Conservation (phyloP, 2,797 vertebrate genomes). For the Aplochiton taeniatus region DNA sequence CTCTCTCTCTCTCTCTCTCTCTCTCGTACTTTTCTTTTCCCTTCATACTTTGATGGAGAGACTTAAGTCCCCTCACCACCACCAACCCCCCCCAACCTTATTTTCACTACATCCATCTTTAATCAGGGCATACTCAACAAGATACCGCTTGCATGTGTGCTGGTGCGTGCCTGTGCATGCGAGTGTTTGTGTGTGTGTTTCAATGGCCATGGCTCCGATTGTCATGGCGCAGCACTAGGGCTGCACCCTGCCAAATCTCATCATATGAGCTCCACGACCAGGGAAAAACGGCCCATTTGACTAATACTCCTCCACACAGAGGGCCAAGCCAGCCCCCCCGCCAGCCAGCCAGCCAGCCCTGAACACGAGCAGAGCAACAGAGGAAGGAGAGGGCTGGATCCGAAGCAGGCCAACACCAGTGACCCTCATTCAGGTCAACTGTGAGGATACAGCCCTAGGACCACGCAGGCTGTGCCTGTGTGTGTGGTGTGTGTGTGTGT, state of each 20-base stretch:
- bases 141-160: conserved; percentile 42
- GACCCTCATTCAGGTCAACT: too few species aligned
- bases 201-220: conserved; percentile 57
- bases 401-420: too few species aligned
- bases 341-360: conserved; percentile 23
- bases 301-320: conserved; percentile 53
- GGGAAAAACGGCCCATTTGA: conserved; percentile 65
- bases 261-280: conserved; percentile 60
- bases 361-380: background rate
- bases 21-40: conserved; percentile 17
- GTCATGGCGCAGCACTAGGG: conserved; percentile 57
- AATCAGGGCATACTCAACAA: conserved; percentile 46
- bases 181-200: conserved; percentile 5
- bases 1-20: background rate
- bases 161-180: conserved; percentile 22
- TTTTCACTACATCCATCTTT: background rate
- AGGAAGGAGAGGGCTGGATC: too few species aligned
- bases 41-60: conserved; percentile 21
- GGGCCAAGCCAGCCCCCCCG: conserved; percentile 40
- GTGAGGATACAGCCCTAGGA: background rate
- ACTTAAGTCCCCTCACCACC: background rate
- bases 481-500: conserved; percentile 7
- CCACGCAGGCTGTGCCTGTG: background rate
- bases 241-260: conserved; percentile 63
- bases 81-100: background rate